Conservation (phyloP, 1,140 invertebrate species). For the Apis mellifera region DNA sequence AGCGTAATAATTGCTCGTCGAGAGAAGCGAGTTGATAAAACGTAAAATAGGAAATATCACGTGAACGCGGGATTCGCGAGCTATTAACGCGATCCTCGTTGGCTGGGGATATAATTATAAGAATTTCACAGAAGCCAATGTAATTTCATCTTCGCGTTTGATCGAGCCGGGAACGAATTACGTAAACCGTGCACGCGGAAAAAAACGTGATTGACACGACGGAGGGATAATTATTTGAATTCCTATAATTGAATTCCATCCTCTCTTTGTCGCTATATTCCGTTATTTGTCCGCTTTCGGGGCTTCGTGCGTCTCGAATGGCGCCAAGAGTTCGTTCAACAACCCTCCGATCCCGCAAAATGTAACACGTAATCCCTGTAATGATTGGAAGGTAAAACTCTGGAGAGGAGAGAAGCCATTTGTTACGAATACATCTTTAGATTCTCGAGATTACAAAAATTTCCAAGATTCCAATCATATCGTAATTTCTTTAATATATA, state of each 20-base stretch:
- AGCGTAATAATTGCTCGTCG: neutral
- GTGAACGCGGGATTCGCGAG: neutral
- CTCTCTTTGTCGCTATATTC: neutral
- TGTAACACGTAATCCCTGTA: too few relatives aligned
- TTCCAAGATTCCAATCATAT: too few relatives aligned
- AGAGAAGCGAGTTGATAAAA: conserved; percentile 4
- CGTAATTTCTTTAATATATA: too few relatives aligned
- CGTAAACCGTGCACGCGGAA: conserved; percentile 10
- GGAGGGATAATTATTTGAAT: conserved; percentile 43
- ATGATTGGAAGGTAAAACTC: too few relatives aligned
- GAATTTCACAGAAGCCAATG: neutral
- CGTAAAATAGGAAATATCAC: neutral
- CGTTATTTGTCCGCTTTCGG: neutral
- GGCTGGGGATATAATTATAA: neutral
- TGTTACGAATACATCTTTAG: too few relatives aligned
- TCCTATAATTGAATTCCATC: conserved; percentile 30
- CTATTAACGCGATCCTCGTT: conserved; percentile 3
- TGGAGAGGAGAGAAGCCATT: too few relatives aligned
- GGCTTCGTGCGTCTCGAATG: neutral
- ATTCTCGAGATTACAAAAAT: too few relatives aligned
- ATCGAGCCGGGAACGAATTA: conserved; percentile 18
- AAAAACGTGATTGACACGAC: neutral
- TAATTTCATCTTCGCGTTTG: conserved; percentile 2
- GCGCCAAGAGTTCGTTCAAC: neutral
- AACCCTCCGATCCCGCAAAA: neutral